Evolutionary conservation across 2,888 invertebrate genomes (phyloP), one percentile per base, ranked within the genome.

Genomic region (Hypena proboscidalis): DNA sequence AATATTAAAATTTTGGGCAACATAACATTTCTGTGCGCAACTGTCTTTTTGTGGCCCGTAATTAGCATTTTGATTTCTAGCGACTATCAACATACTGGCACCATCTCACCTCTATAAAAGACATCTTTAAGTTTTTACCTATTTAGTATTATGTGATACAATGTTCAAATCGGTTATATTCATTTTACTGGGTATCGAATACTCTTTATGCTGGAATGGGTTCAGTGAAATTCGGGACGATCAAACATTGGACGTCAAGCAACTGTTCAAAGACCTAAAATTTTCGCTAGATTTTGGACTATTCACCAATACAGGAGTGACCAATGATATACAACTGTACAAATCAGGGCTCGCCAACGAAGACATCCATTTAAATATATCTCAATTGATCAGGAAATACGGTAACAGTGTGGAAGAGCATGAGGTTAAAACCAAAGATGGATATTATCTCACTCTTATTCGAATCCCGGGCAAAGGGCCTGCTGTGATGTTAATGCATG

Each of bases 401-500:
- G 65, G 60, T n/a, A 54, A 57, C 15, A 22, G 31, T 6, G 50
- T 60, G n/a, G 64, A 74, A 22, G 52, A 56, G 30, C 67, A 95
- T 64, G 73, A 82, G 8, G 90, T 94, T 2, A 76, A 82, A 51
- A 70, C 72, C 0, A 26, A 47, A 4, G 72, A 74, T 22, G 71
- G 67, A 5, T 74, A 74, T 17, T 19, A 47, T 4, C 40, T 74
- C 5, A 37, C 27, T 0, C 5, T 74, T 21, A 13, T 41, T 8
- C 37, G 68, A 4, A 59, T 74, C 4, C 32, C 39, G 7, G 41
- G 26, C 0, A 58, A 29, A 1, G 59, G 70, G 2, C 83, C 81
- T 0, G 49, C 80, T 1, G 64, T 64, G 0, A 77, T 84, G 1
- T 77, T 86, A 19, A 83, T 85, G 80, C 87, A 86, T 34, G 86